Evolutionary conservation across 2,888 invertebrate genomes (phyloP).

Genomic region (Ypsolopha scabrella): DNA sequence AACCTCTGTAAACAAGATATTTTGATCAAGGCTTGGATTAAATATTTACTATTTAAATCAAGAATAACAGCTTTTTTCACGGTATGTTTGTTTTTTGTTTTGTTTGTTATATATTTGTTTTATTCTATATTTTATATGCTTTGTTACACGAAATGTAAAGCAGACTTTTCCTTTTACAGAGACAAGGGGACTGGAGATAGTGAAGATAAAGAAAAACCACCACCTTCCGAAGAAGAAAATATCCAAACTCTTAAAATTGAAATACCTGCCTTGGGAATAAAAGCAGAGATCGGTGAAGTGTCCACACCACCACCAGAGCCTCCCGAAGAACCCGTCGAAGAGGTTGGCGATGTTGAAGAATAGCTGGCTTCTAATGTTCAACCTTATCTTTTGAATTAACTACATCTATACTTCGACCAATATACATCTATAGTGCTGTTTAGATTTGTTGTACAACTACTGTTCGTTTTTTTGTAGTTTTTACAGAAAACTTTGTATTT

Average conservation of each 20-base stretch:
- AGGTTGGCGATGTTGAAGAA: not conserved
- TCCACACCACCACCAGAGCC: not conserved
- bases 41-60: not conserved
- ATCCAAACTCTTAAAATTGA: too few relatives aligned
- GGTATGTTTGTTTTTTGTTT: not conserved
- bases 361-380: too few relatives aligned
- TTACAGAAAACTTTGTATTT: too few relatives aligned
- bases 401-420: too few relatives aligned
- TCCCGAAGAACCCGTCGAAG: not conserved
- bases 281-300: not conserved
- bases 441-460: too few relatives aligned
- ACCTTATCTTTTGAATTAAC: too few relatives aligned
- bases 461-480: too few relatives aligned
- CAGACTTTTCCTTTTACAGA: not conserved
- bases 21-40: conserved; percentile 16
- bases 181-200: not conserved
- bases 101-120: too few relatives aligned
- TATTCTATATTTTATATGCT: not conserved
- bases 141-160: not conserved
- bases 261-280: too few relatives aligned
- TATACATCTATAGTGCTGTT: too few relatives aligned
- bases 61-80: not conserved
- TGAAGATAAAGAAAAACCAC: not conserved
- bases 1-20: conserved; percentile 32
- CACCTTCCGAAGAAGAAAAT: too few relatives aligned